Percentiles rank a stretch among this genome's conserved stretches.
Evolutionary conservation across 2,888 invertebrate genomes (phyloP).

Genomic region (Lithodes maja): DNA sequence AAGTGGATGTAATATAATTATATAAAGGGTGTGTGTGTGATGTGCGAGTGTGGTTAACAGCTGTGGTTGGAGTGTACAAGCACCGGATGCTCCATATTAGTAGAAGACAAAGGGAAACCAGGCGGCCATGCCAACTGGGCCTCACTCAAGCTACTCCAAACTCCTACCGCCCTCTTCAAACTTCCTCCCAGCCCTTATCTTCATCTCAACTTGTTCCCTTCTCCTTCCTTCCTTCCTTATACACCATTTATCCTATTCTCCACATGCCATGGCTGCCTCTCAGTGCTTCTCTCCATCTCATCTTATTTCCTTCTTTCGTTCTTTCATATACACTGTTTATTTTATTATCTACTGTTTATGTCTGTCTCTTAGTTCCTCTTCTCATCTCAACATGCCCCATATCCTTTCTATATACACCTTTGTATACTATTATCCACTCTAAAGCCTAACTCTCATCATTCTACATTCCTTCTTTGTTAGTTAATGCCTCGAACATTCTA

Average conservation of each 20-base stretch:
- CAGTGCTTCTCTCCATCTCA: constrained; percentile 14
- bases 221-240: not conserved
- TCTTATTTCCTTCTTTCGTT: not conserved
- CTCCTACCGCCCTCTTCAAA: not conserved
- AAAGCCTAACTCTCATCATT: too few species aligned
- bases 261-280: not conserved
- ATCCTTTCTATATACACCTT: too few species aligned
- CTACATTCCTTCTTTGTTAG: too few species aligned
- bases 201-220: not conserved
- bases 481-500: too few species aligned
- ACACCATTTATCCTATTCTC: not conserved
- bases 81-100: not conserved
- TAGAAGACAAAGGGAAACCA: not conserved
- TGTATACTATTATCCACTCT: too few species aligned
- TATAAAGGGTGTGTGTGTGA: too few species aligned
- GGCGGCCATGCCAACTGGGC: not conserved
- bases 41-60: not conserved
- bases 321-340: not conserved
- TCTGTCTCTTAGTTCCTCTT: too few species aligned
- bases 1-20: too few species aligned
- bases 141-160: not conserved
- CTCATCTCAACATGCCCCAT: too few species aligned
- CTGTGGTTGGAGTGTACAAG: not conserved
- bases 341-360: too few species aligned
- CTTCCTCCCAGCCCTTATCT: not conserved